Percentiles rank a stretch among this genome's conserved stretches.
phyloP scores from a whole-genome alignment of 2,113 vertebrate genomes.

The Acrocephalus kingi region DNA sequence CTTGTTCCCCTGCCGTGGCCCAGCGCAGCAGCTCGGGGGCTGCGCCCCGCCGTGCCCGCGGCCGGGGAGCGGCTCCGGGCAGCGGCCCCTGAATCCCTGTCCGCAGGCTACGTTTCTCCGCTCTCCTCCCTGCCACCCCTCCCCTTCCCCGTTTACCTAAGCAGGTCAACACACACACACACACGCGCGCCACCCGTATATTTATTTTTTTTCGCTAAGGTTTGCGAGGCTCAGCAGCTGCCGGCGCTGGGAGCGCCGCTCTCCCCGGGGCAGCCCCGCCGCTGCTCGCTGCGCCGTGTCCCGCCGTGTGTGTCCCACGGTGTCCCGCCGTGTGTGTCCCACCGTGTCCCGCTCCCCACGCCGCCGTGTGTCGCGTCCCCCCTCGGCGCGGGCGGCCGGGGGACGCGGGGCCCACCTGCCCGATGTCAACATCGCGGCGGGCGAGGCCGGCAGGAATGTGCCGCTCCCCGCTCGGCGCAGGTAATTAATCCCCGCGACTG shows the following conservation, averaged over 20 bases:
- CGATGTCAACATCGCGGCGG: conserved; percentile 78
- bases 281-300: not conserved
- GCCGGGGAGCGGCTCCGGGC: not conserved
- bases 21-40: not conserved
- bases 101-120: conserved; percentile 41
- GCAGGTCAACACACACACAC: not conserved
- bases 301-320: not conserved
- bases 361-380: not conserved
- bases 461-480: conserved; percentile 78
- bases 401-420: conserved; percentile 73
- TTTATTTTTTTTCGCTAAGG: not conserved
- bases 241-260: not conserved
- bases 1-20: rapidly evolving
- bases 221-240: not conserved
- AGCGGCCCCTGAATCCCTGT: conserved; percentile 33
- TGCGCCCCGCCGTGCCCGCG: not conserved
- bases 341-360: not conserved
- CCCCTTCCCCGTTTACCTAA: conserved; percentile 18
- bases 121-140: not conserved
- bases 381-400: not conserved
- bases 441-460: conserved; percentile 80
- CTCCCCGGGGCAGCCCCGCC: not conserved
- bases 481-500: conserved; percentile 84
- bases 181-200: not conserved
- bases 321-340: not conserved